These are phyloP conservation scores for Pandemis corylana DNA, from an alignment of 2,888 invertebrate genomes.

Conservation along the genomic window DNA sequence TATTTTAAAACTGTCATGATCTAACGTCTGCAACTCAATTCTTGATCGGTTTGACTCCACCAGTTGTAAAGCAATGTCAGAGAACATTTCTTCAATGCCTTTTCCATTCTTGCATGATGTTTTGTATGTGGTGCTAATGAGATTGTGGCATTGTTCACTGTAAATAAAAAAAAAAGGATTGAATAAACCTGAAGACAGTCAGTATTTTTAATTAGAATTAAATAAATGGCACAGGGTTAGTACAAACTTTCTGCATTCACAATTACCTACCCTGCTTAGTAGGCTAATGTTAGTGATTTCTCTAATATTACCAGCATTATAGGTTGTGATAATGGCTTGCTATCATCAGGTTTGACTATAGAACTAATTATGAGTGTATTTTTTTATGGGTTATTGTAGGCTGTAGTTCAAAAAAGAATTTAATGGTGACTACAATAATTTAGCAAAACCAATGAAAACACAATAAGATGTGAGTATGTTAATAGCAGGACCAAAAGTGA, in stretches of 20 bases:
- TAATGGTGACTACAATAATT: no score
- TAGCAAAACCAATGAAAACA: no score
- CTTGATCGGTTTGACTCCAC: slow-evolving; percentile 92
- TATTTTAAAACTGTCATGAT: slow-evolving; percentile 91
- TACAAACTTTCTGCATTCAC: neutral
- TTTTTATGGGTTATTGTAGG: no score
- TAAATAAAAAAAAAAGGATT: slow-evolving; percentile 53
- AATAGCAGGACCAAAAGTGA: no score
- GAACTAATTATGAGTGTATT: no score
- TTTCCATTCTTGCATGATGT: slow-evolving; percentile 95
- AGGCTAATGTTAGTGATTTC: neutral
- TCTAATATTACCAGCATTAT: neutral
- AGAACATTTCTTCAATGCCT: slow-evolving; percentile 96
- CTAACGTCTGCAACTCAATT: slow-evolving; percentile 91
- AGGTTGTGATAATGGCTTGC: neutral
- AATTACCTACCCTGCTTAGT: neutral
- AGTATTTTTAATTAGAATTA: neutral
- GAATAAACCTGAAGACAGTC: neutral
- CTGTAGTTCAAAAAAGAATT: no score
- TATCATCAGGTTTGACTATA: no score
- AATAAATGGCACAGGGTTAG: neutral
- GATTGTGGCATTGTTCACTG: slow-evolving; percentile 96
- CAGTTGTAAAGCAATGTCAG: slow-evolving; percentile 92
- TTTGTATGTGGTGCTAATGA: slow-evolving; percentile 94
- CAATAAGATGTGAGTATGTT: no score